Evolutionary conservation across 2,888 invertebrate genomes (phyloP), one percentile per base, ranked within the genome.

Genomic region (Tineola bisselliella): DNA sequence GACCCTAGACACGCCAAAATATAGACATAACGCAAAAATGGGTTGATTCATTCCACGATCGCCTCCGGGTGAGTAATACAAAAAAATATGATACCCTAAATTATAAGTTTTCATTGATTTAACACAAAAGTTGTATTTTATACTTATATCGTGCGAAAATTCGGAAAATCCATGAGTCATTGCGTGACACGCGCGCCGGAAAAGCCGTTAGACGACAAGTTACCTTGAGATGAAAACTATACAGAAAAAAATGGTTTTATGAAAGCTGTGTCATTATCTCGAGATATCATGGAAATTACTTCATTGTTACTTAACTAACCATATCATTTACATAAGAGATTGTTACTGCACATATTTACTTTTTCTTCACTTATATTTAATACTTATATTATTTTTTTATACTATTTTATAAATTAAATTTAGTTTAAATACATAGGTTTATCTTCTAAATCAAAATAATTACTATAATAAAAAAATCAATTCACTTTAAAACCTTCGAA

Each of bases 121-220:
- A 38, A 38, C 10, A 38, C 25, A 25, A 12, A n/a, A 12, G 38
- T 38, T 38, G 25, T 38, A 38, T 38, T 38, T 38, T 38, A 38
- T 38, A 38, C n/a, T 2, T 38, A 38, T 38, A 56, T 2, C 66
- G 66, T 66, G 68, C 67, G 69, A 70, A 84, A 86, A 82, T 83
- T 82, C 74, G 83, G 84, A 70, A 87, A 87, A 79, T 75, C 79
- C 80, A 67, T 86, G 86, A 86, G 69, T 86, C 86, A 86, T 64
- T 67, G 66, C 66, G 17, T 73, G 71, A 76, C 69, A 73, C 76
- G 69, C 60, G 59, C 62, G 68, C 72, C 75, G 80, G 81, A 82
- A 83, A 84, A 81, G 78, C 77, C 81, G 74, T 71, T 69, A 66
- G 66, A 74, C 25, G 6, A 18, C 43, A 31, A 33, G 56, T 60